These are phyloP conservation scores for Fragum whitleyi DNA, from an alignment of 2,888 invertebrate species.

Conservation along the genomic window DNA sequence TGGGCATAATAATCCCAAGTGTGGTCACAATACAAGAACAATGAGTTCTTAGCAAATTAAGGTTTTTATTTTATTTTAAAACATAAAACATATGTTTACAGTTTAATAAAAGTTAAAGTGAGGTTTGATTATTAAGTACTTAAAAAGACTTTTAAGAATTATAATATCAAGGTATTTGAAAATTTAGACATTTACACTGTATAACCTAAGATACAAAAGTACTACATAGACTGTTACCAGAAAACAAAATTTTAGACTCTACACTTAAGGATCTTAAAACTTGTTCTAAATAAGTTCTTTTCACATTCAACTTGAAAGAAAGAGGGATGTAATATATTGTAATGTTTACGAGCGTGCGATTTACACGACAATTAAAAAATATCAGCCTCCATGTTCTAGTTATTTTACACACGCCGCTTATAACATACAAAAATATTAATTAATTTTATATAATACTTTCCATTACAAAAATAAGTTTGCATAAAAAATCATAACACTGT, in stretches of 20 bases:
- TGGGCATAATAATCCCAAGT: conserved; percentile 25
- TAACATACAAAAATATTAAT: too few relatives aligned
- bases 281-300: neutral
- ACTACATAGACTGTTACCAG: neutral
- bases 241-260: neutral
- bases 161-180: neutral
- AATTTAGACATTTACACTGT: neutral
- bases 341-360: too few relatives aligned
- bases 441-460: too few relatives aligned
- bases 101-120: neutral
- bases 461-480: too few relatives aligned
- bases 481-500: too few relatives aligned
- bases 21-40: conserved; percentile 13
- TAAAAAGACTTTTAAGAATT: neutral
- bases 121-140: neutral
- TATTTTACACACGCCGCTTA: neutral
- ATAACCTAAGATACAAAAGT: neutral
- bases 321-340: too few relatives aligned
- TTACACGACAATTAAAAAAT: too few relatives aligned
- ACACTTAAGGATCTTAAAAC: neutral
- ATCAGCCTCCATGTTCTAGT: too few relatives aligned
- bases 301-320: too few relatives aligned
- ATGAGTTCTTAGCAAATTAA: neutral
- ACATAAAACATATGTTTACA: neutral
- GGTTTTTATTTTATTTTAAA: neutral